Evolutionary conservation across 2,888 invertebrate species (phyloP).

Genomic region (Morinoia aosen): DNA sequence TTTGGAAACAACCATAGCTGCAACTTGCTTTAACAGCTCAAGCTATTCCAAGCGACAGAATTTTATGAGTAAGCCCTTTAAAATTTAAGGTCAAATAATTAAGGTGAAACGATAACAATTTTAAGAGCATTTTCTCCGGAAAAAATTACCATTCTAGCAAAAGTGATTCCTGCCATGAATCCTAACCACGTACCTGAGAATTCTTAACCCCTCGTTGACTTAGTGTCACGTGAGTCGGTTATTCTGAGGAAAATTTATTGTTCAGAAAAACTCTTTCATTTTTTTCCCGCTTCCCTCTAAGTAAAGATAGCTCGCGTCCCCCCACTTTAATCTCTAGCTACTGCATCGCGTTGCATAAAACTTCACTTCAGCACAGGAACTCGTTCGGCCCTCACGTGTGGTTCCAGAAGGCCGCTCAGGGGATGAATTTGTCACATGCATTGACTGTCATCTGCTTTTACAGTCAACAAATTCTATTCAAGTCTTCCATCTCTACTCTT

Average conservation of each 20-base stretch:
- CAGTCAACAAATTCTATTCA: background rate
- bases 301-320: background rate
- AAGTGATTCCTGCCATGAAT: background rate
- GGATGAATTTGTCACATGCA: background rate
- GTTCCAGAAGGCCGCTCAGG: background rate
- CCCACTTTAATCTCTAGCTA: background rate
- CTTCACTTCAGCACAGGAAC: background rate
- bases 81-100: too few species aligned
- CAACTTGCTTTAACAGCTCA: background rate
- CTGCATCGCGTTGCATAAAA: background rate
- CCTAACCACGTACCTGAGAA: background rate
- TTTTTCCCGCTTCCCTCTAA: background rate
- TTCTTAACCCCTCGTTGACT: background rate
- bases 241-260: background rate
- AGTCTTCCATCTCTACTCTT: background rate
- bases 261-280: background rate
- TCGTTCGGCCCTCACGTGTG: background rate
- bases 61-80: too few species aligned
- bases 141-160: background rate
- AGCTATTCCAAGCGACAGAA: background rate
- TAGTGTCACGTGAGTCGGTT: background rate
- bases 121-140: background rate
- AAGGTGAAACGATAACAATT: background rate
- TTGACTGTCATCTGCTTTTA: background rate
- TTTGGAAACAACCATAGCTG: background rate